Conservation (phyloP, 1,140 invertebrate genomes). For the Ceratina calcarata region DNA sequence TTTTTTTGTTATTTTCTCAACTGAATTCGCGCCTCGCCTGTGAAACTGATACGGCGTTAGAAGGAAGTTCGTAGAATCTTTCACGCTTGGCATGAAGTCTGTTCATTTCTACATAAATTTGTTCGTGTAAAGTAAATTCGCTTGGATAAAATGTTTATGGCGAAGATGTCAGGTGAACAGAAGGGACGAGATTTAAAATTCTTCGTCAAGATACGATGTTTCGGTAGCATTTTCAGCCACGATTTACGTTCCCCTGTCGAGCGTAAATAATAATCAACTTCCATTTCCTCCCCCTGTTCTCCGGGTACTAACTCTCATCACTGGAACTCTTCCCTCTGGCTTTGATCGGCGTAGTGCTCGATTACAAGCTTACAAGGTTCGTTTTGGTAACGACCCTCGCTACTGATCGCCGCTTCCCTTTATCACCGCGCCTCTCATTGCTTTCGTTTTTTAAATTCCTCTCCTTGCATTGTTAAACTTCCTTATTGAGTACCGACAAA, state of each 20-base stretch:
- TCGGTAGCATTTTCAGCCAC: conserved; percentile 43
- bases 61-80: no score
- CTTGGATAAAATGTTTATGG: no score
- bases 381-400: conserved; percentile 62
- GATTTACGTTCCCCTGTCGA: conserved; percentile 66
- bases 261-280: conserved; percentile 73
- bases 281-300: conserved; percentile 19
- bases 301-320: conserved; percentile 49
- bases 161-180: no score
- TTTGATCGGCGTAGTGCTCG: conserved; percentile 49
- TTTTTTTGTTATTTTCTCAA: no score
- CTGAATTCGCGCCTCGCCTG: no score
- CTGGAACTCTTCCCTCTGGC: conserved; percentile 41
- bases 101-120: no score
- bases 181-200: background rate
- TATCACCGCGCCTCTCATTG: background rate
- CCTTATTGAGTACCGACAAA: background rate
- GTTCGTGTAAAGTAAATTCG: no score
- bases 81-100: no score
- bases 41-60: no score
- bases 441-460: conserved; percentile 19
- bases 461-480: background rate
- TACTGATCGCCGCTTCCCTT: conserved; percentile 20
- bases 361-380: conserved; percentile 52
- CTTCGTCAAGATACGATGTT: conserved; percentile 33